Evolutionary conservation across 1,140 invertebrate species (phyloP), one percentile per base, ranked within the genome.

Genomic region (Heterodera schachtii): DNA sequence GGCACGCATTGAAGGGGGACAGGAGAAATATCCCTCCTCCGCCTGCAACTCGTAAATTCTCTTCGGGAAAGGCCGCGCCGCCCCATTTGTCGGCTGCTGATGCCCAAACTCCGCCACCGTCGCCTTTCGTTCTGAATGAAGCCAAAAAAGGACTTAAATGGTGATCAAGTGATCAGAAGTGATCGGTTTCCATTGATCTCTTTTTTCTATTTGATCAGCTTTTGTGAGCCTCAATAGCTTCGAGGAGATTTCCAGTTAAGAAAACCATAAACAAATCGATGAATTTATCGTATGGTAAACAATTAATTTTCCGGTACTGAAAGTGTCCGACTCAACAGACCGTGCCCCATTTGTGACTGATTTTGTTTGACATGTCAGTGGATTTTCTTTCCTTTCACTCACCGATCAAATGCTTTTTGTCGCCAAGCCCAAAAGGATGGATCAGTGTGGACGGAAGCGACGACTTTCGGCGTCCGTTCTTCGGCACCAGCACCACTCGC

Each of bases 1-100:
- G 47, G 77, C 60, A 41, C 77, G 44, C 77, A 78, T 78, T 64
- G 77, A 78, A 4, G 77, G 77, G 0, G 77, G 77, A 4, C 77
- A 78, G 0, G 31, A 44, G 60, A 49, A 78, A 31, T 78, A 78
- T 13, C 77, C 77, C 70, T 78, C 77, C 66, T 78, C 77, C 31
- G 77, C 77, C 47, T 78, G 77, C 47, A 78, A 44, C 21, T 78
- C 77, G 49, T 78, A 70, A 44, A 78, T 78, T 43, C 77, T 44
- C 19, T 46, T 78, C 5, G 77, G 64, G 21, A 78, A 78, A 3
- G 47, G 64, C 47, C 66, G 31, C 4, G 43, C 21, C 31, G 43
- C 77, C 2, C 2, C 70, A 8, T 11, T 69, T n/a, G 76, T 31
- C 31, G 31, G 31, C 31, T 31, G 49, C 60, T 57, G 49, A 57